Base-by-base conservation (phyloP, 64 coral and sea anemone species). In the Montipora cactus region DNA sequence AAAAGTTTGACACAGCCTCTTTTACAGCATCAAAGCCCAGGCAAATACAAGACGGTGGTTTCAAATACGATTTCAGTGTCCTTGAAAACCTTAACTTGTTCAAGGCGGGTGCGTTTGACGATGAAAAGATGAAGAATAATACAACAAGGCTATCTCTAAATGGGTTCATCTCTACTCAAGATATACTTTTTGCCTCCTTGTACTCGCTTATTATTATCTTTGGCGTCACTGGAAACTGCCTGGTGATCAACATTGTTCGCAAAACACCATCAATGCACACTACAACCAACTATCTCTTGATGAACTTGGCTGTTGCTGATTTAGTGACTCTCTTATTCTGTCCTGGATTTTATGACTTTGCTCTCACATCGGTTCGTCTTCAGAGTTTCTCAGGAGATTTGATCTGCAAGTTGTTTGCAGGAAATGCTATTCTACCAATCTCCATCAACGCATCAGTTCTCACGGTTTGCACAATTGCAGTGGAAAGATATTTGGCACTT, bases 291-390 rank as follows among this genome's bases (percentile, higher is more conserved):
- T 87, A 87, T 78, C 57, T 92, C 16, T 49, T 92, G 28, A 11
- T 87, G 62, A 92, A 92, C 80, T 75, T 92, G 73, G 90, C 90
- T 23, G 81, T 92, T 13, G 81, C 79, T 1, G 90, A 92, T 48
- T 23, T 92, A 6, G 4, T 92, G 44, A 92, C 90, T 4, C 62
- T 92, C 15, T 8, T 92, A 14, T 72, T 81, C 67, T 86, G 82
- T 67, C 82, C 82, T 50, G 82, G 82, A 9, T 19, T 86, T 0
- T 86, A 86, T 23, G 82, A 86, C 66, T 86, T 86, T 86, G 82
- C 82, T 51, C 45, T 86, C 22, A 72, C 82, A 12, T 70, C 67
- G 13, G 82, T 86, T 86, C 82, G 46, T 51, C 66, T 86, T 0
- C 44, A 86, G 4, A 66, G 82, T 13, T 14, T 86, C 62, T 0